A percentile compares a stretch with the other conserved stretches of the same genome.
phyloP scores from a whole-genome alignment of 2,888 invertebrate genomes.

The Drosophila austrosaltans region DNA sequence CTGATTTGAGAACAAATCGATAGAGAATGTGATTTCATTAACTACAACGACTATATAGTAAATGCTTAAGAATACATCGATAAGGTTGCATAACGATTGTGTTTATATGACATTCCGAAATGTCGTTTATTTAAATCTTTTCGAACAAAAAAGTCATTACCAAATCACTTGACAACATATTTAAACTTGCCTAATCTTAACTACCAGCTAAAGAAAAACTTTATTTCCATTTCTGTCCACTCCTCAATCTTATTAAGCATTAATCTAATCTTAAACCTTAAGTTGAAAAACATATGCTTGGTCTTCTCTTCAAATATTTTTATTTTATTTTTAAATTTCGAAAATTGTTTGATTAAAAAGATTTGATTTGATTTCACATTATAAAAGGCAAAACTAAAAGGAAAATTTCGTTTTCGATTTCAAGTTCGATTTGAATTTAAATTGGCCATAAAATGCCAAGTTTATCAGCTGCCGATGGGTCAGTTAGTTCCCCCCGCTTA shows the following conservation, averaged over 20 bases:
- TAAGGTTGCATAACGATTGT: too few relatives aligned
- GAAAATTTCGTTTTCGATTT: slow-evolving; percentile 23
- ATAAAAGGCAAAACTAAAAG: not conserved
- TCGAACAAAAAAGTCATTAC: not conserved
- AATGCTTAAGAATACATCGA: too few relatives aligned
- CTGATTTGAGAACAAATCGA: too few relatives aligned
- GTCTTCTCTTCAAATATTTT: slow-evolving; percentile 5
- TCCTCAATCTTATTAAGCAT: slow-evolving; percentile 30
- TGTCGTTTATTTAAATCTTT: not conserved
- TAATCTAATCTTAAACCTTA: slow-evolving; percentile 29
- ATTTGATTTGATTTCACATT: slow-evolving; percentile 23
- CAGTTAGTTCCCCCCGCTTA: slow-evolving; percentile 6
- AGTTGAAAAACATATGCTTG: not conserved
- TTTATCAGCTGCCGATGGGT: slow-evolving; percentile 70
- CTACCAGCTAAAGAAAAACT: slow-evolving; percentile 20
- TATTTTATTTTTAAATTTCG: slow-evolving; percentile 14
- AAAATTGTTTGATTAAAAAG: slow-evolving; percentile 23
- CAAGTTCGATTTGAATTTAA: slow-evolving; percentile 58
- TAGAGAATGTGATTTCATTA: too few relatives aligned
- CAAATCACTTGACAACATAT: not conserved
- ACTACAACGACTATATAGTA: too few relatives aligned
- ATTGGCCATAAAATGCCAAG: slow-evolving; percentile 72
- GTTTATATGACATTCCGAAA: too few relatives aligned
- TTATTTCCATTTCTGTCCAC: slow-evolving; percentile 15
- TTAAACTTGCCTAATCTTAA: slow-evolving; percentile 29